phyloP scores from a whole-genome alignment of 2,888 invertebrate genomes.

The Synanthedon formicaeformis region DNA sequence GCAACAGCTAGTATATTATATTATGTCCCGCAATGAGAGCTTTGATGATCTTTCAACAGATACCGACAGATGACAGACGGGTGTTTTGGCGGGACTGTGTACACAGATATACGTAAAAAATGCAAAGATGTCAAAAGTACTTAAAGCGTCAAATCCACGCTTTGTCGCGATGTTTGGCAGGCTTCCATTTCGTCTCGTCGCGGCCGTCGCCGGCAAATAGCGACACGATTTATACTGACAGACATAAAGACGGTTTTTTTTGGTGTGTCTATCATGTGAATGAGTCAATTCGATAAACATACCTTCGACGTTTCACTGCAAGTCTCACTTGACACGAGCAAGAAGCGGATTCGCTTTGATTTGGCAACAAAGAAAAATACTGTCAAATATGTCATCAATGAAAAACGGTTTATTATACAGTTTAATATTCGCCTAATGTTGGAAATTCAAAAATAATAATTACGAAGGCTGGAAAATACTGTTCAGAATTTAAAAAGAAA shows the following conservation, averaged over 20 bases:
- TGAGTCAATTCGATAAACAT: constrained; percentile 9
- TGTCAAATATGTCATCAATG: too few relatives aligned
- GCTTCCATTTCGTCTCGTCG: neutral
- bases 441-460: too few relatives aligned
- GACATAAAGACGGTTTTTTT: constrained; percentile 10
- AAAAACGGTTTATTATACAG: too few relatives aligned
- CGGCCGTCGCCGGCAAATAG: constrained; percentile 7
- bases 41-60: too few relatives aligned
- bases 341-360: too few relatives aligned
- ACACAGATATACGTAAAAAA: neutral
- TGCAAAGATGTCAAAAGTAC: neutral
- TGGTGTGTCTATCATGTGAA: constrained; percentile 10
- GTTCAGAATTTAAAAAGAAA: too few relatives aligned
- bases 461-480: too few relatives aligned
- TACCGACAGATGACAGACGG: neutral
- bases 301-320: neutral
- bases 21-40: too few relatives aligned
- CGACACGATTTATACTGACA: constrained; percentile 12
- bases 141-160: constrained; percentile 1
- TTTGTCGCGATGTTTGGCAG: constrained; percentile 5
- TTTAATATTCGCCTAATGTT: too few relatives aligned
- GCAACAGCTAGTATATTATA: too few relatives aligned
- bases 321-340: too few relatives aligned
- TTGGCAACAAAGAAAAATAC: too few relatives aligned
- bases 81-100: neutral